These are phyloP conservation scores for Aethina tumida DNA, from an alignment of 1,140 invertebrate genomes.

Conservation along the genomic window DNA sequence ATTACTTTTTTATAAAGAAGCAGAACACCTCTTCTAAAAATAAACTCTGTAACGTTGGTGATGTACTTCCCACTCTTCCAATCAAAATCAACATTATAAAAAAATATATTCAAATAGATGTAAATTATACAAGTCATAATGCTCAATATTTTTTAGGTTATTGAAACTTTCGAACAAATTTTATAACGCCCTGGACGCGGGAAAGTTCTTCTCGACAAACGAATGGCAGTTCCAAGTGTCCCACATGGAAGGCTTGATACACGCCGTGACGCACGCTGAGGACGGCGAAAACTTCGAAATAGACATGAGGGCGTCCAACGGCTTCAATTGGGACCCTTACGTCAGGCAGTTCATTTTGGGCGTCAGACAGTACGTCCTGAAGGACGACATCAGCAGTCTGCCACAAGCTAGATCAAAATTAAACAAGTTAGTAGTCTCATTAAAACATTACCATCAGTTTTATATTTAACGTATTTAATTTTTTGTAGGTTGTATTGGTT, in stretches of 20 bases:
- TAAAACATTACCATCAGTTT: background rate
- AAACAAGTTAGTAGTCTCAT: conserved; percentile 41
- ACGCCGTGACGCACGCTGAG: conserved; percentile 43
- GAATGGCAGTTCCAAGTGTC: conserved; percentile 76
- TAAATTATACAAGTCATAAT: background rate
- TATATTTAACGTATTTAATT: background rate
- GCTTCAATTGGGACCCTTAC: conserved; percentile 57
- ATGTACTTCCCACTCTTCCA: too few species aligned
- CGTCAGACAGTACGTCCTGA: conserved; percentile 67
- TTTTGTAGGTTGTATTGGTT: conserved; percentile 20
- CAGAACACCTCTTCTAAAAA: background rate
- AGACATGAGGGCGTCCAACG: conserved; percentile 39
- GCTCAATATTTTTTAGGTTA: conserved; percentile 50
- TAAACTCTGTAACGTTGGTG: too few species aligned
- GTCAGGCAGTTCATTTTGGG: conserved; percentile 66
- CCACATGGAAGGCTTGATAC: conserved; percentile 59
- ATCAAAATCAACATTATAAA: background rate
- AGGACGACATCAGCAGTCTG: conserved; percentile 58
- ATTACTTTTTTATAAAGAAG: background rate
- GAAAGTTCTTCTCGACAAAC: conserved; percentile 79
- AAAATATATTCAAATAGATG: background rate
- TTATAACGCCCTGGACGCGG: conserved; percentile 42
- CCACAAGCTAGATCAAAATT: conserved; percentile 54
- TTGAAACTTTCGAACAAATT: conserved; percentile 73
- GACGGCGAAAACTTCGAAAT: conserved; percentile 53